phyloP scores from a whole-genome alignment of 2,113 vertebrate genomes.

The Phylloscopus trochilus region DNA sequence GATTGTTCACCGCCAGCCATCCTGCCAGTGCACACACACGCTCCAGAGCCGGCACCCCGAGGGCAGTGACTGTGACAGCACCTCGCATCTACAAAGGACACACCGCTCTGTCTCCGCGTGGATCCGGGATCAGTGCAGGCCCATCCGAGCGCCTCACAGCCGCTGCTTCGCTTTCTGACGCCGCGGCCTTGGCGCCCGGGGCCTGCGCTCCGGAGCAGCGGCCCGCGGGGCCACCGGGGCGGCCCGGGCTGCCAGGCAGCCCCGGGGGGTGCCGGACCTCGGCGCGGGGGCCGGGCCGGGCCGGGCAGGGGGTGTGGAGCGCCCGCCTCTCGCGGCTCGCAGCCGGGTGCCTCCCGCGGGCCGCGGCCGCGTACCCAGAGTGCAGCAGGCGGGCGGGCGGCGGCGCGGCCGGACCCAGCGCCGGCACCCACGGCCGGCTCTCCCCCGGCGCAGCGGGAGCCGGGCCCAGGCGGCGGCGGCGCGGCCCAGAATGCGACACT shows the following conservation, averaged over 20 bases:
- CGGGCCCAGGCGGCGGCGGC: too few relatives aligned
- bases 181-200: neutral
- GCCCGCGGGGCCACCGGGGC: neutral
- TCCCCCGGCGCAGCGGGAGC: too few relatives aligned
- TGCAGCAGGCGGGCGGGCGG: too few relatives aligned
- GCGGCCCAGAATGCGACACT: too few relatives aligned
- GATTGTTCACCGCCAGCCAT: neutral
- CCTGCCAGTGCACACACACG: neutral
- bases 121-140: rapidly evolving
- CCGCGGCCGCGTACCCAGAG: too few relatives aligned
- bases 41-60: neutral
- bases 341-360: too few relatives aligned
- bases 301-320: neutral
- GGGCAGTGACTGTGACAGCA: neutral
- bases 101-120: rapidly evolving
- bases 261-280: neutral
- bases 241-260: neutral
- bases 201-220: neutral
- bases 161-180: rapidly evolving
- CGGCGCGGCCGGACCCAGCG: too few relatives aligned
- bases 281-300: neutral
- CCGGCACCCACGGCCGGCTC: too few relatives aligned
- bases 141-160: rapidly evolving
- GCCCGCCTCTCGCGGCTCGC: too few relatives aligned
- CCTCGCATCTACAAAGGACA: neutral